Evolutionary conservation across 1,140 invertebrate species (phyloP), one percentile per base, ranked within the genome.

Genomic region (Cotesia typhae): DNA sequence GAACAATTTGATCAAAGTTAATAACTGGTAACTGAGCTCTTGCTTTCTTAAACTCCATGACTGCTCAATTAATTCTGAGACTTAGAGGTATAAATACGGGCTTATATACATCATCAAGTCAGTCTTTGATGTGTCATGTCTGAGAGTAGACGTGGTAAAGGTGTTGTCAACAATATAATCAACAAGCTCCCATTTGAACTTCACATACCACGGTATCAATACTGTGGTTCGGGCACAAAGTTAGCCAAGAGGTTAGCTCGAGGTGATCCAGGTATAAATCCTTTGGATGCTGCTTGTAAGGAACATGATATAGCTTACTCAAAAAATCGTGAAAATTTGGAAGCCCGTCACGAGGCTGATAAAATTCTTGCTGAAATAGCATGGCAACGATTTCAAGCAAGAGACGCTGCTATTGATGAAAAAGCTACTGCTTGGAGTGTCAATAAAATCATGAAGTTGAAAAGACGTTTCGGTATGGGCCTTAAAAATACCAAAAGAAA

Each of bases 281-380:
- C 12, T 28, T n/a, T 63, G 4, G 82, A 84, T 74, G 35, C 75
- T 59, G 75, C 80, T 3, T 74, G 68, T 38, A 74, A 67, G 36
- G 61, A 65, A 10, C 61, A 74, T 52, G 72, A 70, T 78, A 86
- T 88, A 66, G 80, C 80, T 4, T 88, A 88, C 75, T 75, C 75
- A 3, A 70, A 84, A 12, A 38, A 37, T 63, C 60, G 35, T n/a
- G 60, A 38, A 38, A 63, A 63, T n/a, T 10, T 63, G n/a, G 9
- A 4, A 37, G 60, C 60, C 5, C 70, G 20, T 76, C 84, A 74
- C 69, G 74, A 74, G 7, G 87, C 86, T 59, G 85, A 87, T 80
- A 76, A 77, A 73, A 37, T 77, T 67, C 76, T 87, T 59, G 75
- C 78, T 60, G 75, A 84, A 36, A 80, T 78, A 74, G 86, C 85